Conservation (phyloP, 2,888 invertebrate species). For the Acanthosoma haemorrhoidale region DNA sequence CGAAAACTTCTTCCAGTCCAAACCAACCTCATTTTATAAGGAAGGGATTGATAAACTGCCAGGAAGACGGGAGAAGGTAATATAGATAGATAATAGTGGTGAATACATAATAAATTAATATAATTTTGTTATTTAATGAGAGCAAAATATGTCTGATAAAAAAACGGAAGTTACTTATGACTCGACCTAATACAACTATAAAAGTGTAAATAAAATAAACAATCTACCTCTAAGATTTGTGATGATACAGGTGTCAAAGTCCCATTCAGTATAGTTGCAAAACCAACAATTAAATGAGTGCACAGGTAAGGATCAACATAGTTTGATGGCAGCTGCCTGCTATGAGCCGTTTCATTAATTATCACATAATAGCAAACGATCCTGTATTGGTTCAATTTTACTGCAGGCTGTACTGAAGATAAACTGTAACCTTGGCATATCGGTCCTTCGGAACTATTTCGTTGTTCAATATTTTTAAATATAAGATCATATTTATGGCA, state of each 20-base stretch:
- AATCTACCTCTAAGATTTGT: constrained; percentile 38
- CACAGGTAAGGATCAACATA: constrained; percentile 67
- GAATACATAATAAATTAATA: too few species aligned
- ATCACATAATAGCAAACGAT: constrained; percentile 63
- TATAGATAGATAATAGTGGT: too few species aligned
- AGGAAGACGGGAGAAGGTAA: too few species aligned
- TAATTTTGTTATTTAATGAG: too few species aligned
- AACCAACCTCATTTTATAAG: too few species aligned
- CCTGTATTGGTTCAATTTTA: background rate
- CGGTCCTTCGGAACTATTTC: background rate
- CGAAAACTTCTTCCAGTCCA: too few species aligned
- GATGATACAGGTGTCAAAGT: constrained; percentile 51
- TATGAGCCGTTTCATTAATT: constrained; percentile 19
- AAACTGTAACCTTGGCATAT: background rate
- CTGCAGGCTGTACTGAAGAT: background rate
- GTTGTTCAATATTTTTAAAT: background rate
- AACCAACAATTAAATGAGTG: constrained; percentile 76
- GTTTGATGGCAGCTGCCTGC: constrained; percentile 50
- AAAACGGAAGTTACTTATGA: too few species aligned
- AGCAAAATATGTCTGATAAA: too few species aligned
- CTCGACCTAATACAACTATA: too few species aligned
- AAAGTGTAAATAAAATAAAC: background rate
- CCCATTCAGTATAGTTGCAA: constrained; percentile 60
- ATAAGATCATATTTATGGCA: background rate
- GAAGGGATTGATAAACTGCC: too few species aligned